Evolutionary conservation across 1,140 invertebrate genomes (phyloP), one percentile per base, ranked within the genome.

Genomic region (Pomacea maculata): DNA sequence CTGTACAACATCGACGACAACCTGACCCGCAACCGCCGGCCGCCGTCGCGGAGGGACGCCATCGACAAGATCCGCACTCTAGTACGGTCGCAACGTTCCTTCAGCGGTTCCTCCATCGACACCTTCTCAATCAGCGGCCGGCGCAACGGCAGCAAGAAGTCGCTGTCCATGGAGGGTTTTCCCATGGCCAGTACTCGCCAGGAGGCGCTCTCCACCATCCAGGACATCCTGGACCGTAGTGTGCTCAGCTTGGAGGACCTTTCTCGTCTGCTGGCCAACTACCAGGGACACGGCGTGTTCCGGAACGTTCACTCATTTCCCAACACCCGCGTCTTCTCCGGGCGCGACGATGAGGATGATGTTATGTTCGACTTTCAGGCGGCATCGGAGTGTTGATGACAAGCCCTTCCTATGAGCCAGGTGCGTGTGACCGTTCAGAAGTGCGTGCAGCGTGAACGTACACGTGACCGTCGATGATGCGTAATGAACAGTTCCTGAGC

Each of bases 41-140:
- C 65, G 5, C 77, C 54, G 25, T 57, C 77, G 10, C 77, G 70
- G 45, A 68, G 67, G 65, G 77, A 78, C 29, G 77, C 77, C 52
- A 71, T 65, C 63, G 65, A 78, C 77, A 68, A 54, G 52, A 78
- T 78, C 77, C 64, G 67, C n/a, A 70, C 77, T 52, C 77, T 78
- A 45, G 77, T 78, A 0, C 55, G 70, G 17, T 54, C 67, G 10
- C 65, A 54, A 10, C 34, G 65, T 65, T 78, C 67, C 77, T 70
- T 65, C 67, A 55, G 45, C 67, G 21, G 67, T 17, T 55, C 77
- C 45, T 78, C 77, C 77, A 54, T n/a, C 29, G 75, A 77, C 29
- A 64, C 77, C 45, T 52, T 67, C 77, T 78, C 65, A 17, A 25
- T 64, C 77, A 21, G 55, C 14, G 19, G 77, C 67, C 25, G 75